Percentiles rank a stretch among this genome's conserved stretches.
phyloP scores from a whole-genome alignment of 2,113 vertebrate genomes.

The Melanotaenia duboulayi region DNA sequence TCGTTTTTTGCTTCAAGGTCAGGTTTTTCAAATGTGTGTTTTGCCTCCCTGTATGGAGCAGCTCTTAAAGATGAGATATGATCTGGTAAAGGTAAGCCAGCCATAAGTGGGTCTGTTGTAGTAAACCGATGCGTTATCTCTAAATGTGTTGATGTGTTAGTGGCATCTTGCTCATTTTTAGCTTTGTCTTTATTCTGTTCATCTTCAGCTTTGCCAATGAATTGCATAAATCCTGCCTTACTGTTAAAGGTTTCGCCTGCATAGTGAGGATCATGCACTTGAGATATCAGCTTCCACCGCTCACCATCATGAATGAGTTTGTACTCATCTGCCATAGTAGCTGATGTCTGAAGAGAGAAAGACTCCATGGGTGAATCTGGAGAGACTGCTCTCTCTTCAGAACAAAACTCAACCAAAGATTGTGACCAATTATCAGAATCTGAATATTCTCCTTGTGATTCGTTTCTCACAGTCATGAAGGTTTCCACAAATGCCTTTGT shows the following conservation, averaged over 20 bases:
- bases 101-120: background rate
- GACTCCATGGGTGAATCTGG: conserved; percentile 31
- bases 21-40: conserved; percentile 33
- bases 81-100: conserved; percentile 13
- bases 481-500: conserved; percentile 24
- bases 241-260: conserved; percentile 65
- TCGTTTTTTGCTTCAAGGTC: background rate
- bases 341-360: conserved; percentile 13
- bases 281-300: conserved; percentile 64
- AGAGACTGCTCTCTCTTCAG: conserved; percentile 44
- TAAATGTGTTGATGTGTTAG: background rate
- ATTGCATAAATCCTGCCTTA: conserved; percentile 67
- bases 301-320: conserved; percentile 60
- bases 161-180: background rate
- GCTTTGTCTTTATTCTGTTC: background rate
- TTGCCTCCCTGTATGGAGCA: conserved; percentile 28
- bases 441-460: conserved; percentile 15
- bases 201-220: conserved; percentile 32
- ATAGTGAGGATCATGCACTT: conserved; percentile 74
- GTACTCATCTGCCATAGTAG: conserved; percentile 47
- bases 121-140: background rate
- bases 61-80: background rate
- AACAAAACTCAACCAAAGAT: background rate
- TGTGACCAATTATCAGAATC: conserved; percentile 32
- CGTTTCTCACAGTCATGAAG: conserved; percentile 5